Conservation (phyloP, 2,797 vertebrate species). For the Echiichthys vipera region DNA sequence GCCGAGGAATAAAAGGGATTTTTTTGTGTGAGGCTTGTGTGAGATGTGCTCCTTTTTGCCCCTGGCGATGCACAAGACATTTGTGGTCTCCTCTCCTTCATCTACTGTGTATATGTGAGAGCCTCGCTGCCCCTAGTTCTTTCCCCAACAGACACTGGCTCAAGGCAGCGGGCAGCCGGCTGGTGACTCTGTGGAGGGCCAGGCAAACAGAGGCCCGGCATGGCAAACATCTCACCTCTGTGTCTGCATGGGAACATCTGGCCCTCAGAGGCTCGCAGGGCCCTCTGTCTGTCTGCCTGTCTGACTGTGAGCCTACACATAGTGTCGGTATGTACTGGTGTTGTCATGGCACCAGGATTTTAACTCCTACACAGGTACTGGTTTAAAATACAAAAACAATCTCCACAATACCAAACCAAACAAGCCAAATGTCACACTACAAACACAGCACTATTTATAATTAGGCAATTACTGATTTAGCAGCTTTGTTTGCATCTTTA, state of each 20-base stretch:
- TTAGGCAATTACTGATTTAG: constrained; percentile 7
- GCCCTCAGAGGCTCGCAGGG: constrained; percentile 63
- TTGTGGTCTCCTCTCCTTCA: constrained; percentile 60
- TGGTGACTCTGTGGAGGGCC: constrained; percentile 62
- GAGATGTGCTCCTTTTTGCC: constrained; percentile 61
- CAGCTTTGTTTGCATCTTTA: not conserved
- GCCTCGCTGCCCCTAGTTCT: constrained; percentile 42
- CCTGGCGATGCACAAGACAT: constrained; percentile 57
- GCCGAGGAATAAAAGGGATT: constrained; percentile 55
- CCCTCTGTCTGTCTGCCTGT: constrained; percentile 38
- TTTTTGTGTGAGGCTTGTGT: constrained; percentile 51
- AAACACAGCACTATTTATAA: not conserved
- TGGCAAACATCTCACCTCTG: constrained; percentile 81
- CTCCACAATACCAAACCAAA: constrained; percentile 32
- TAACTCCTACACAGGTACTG: constrained; percentile 57
- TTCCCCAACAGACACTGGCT: constrained; percentile 54
- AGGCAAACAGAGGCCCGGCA: constrained; percentile 72
- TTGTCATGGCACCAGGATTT: constrained; percentile 64
- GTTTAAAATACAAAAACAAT: constrained; percentile 48
- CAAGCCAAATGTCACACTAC: constrained; percentile 33
- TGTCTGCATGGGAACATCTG: constrained; percentile 82
- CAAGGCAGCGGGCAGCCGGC: constrained; percentile 47
- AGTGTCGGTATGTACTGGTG: constrained; percentile 49
- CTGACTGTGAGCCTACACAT: constrained; percentile 55
- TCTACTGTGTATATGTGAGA: constrained; percentile 53